A percentile compares a stretch with the other conserved stretches of the same genome.
phyloP scores from a whole-genome alignment of 2,797 vertebrate species.

The Miopithecus talapoin region DNA sequence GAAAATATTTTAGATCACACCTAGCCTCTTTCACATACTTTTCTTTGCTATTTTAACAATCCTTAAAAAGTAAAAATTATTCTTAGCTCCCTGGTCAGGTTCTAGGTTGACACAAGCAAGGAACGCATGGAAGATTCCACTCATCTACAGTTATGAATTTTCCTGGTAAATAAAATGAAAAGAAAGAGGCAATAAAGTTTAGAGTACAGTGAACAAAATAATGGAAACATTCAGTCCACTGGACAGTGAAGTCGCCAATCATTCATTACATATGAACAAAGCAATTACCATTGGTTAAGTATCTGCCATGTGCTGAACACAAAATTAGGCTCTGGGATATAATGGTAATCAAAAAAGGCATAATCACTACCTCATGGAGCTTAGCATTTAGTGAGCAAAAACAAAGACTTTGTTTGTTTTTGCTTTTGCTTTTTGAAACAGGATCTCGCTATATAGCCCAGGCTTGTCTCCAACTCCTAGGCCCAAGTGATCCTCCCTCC shows the following conservation, averaged over 20 bases:
- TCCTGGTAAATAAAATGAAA: background rate
- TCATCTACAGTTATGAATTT: background rate
- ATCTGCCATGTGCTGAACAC: no score
- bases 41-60: background rate
- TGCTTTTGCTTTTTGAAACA: no score
- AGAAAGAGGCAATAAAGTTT: background rate
- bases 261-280: background rate
- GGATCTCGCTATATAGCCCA: no score
- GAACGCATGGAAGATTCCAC: background rate
- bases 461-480: no score
- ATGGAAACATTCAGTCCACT: background rate
- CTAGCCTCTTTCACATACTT: background rate
- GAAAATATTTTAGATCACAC: background rate
- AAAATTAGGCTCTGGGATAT: no score
- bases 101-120: background rate
- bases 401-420: no score
- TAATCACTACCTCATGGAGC: background rate
- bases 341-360: background rate
- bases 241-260: background rate
- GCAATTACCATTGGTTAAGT: background rate
- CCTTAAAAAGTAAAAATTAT: background rate
- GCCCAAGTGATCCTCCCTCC: no score
- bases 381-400: no score
- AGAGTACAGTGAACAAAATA: background rate
- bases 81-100: background rate